Evolutionary conservation across 2,888 invertebrate genomes (phyloP), one percentile per base, ranked within the genome.

Genomic region (Eumacrocentrus americanus): DNA sequence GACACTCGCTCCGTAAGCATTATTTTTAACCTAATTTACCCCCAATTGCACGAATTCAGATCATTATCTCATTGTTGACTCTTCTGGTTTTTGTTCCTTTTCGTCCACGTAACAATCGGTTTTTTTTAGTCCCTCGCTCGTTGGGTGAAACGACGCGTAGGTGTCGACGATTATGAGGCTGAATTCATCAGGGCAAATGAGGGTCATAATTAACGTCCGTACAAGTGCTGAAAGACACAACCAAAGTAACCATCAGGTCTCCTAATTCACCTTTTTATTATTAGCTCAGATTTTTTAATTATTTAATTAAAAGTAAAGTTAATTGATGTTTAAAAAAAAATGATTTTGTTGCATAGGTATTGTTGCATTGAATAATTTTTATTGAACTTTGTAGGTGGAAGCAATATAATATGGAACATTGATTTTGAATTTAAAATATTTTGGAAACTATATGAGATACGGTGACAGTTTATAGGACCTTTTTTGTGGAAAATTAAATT

Each of bases 21-120:
- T 59, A 61, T 63, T 66, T 66, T 63, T 64, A 64, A 63, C 58
- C 58, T 68, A 67, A 69, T 67, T 69, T 59, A 56, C 55, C 61
- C 67, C 68, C 70, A 73, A 73, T 73, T 71, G 68, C 60, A 64
- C 60, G 63, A 69, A 71, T 72, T 73, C 65, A 60, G 63, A 60
- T 63, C 67, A 62, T 67, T 66, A 65, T 65, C 59, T 46, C 53
- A 47, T 53, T 46, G 44, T 52, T 14, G 23, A 44, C 44, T 22
- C 46, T 54, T 18, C 48, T n/a, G n/a, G 46, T 23, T 46, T 50
- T 47, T n/a, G n/a, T n/a, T n/a, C 44, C 44, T 29, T 29, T 4
- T 4, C 9, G 9, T 9, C 5, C 29, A 29, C 29, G 29, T 29
- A 29, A 29, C 29, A n/a, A n/a, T n/a, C n/a, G n/a, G n/a, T 29